Evolutionary conservation across 2,797 vertebrate species (phyloP).

Genomic region (Brotula barbata): DNA sequence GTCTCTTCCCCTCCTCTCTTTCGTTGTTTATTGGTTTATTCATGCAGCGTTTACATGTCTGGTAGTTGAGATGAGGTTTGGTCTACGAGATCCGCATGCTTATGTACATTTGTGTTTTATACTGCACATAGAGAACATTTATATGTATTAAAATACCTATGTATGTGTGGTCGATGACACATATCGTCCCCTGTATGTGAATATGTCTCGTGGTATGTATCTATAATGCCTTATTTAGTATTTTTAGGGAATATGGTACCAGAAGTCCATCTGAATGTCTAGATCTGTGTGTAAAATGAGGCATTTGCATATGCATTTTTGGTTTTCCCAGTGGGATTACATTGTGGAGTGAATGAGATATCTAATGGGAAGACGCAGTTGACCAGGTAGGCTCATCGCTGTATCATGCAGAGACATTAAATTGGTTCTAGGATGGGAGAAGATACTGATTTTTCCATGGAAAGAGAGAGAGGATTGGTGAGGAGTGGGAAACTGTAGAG

Average conservation of each 20-base stretch:
- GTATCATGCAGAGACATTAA: constrained; percentile 64
- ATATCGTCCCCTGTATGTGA: background rate
- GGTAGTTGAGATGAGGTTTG: constrained; percentile 49
- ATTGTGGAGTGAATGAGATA: constrained; percentile 14
- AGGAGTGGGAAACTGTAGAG: background rate
- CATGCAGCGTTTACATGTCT: constrained; percentile 49
- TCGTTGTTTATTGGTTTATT: constrained; percentile 60
- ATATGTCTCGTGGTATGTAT: constrained; percentile 1
- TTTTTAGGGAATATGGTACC: background rate
- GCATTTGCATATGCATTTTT: constrained; percentile 46
- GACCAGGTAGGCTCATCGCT: constrained; percentile 50
- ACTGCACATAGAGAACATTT: background rate
- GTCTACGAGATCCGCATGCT: constrained; percentile 48
- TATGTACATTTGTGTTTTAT: constrained; percentile 21
- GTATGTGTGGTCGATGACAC: background rate
- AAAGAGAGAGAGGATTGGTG: background rate
- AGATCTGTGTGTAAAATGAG: constrained; percentile 15
- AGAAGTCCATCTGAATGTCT: too few species aligned
- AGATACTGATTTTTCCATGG: constrained; percentile 38
- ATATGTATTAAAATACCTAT: constrained; percentile 16
- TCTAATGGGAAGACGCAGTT: constrained; percentile 50
- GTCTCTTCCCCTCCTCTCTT: background rate
- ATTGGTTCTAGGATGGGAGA: constrained; percentile 62
- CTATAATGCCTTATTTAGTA: background rate
- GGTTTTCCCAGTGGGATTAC: constrained; percentile 11